A percentile compares a stretch with the other conserved stretches of the same genome.
Evolutionary conservation across 2,113 vertebrate genomes (phyloP).

Genomic region (Pipra filicauda): DNA sequence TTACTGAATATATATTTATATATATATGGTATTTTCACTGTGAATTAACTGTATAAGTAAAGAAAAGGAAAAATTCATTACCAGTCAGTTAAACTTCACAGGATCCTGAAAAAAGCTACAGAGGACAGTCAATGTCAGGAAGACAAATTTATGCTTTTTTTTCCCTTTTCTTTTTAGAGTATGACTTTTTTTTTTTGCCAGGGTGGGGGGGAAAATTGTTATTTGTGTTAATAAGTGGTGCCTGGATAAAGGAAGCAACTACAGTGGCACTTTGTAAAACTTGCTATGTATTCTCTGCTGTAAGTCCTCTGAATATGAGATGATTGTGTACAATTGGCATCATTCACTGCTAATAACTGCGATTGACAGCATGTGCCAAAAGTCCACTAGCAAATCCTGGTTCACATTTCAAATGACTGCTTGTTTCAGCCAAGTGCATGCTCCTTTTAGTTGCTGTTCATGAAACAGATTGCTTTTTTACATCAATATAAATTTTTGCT

Average conservation of each 20-base stretch:
- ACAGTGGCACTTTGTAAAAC: not conserved
- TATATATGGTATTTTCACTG: not conserved
- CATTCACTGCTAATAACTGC: not conserved
- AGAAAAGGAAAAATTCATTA: not conserved
- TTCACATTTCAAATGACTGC: not conserved
- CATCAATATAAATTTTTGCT: not conserved
- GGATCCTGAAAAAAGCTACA: not conserved
- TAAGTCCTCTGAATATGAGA: not conserved
- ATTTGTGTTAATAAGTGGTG: not conserved
- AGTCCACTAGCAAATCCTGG: not conserved
- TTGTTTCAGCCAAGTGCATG: not conserved
- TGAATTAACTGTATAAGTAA: not conserved
- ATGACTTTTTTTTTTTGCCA: not conserved
- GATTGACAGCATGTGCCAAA: not conserved
- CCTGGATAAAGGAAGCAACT: not conserved
- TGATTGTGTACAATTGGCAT: not conserved
- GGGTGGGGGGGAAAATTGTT: rapidly evolving
- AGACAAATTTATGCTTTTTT: not conserved
- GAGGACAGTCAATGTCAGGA: not conserved
- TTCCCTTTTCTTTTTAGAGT: not conserved
- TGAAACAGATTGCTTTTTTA: not conserved
- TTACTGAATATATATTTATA: not conserved
- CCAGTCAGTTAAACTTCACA: not conserved
- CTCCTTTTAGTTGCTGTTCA: not conserved
- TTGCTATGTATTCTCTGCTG: not conserved